Base-by-base conservation (phyloP, 2,113 vertebrate species). In the Vulpes lagopus region DNA sequence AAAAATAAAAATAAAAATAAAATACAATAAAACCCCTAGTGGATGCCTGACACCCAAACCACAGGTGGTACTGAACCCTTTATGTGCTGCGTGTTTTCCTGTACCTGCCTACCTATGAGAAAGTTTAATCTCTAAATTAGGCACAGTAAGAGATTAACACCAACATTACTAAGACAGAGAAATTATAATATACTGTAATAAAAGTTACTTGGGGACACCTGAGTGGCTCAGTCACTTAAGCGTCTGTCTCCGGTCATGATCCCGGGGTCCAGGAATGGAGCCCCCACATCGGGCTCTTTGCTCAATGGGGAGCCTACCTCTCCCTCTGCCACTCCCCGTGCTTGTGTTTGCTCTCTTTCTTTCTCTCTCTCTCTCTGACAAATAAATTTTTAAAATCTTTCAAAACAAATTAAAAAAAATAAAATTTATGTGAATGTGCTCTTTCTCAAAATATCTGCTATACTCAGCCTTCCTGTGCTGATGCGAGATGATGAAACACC, bases 41-140 rank as follows among this genome's bases (percentile, higher is more conserved):
- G 76, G 51, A 79, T 32, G 76, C 76, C 76, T n/a, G 51, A 51
- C 23, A 9, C 49, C 25, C 27, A 76, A 76, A 76, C 43, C 23
- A 0, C 25, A 76, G 22, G 22, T 12, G 23, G 23, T 27, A 49
- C 43, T 14, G 3, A 79, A 79, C 49, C 30, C 76, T 32, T 9
- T 55, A 11, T 2, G 27, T 43, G 43, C 43, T 43, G 43, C 7
- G 43, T 43, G 43, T 43, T 43, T 43, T 43, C 43, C 43, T 7
- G 43, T 32, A 19, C 4, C 0, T 1, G 27, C 51, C 2, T 19
- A 32, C 1, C 9, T 11, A 19, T 30, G 76, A n/a, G 20, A 20
- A 32, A 55, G 51, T 20, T 55, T 32, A 20, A 49, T 3, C 30
- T 78, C 3, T 55, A 53, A 20, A 12, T 79, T 4, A n/a, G 16